These are phyloP conservation scores for Caenorhabditis sp. DNA, from an alignment of 2,888 invertebrate species.

Conservation along the genomic window DNA sequence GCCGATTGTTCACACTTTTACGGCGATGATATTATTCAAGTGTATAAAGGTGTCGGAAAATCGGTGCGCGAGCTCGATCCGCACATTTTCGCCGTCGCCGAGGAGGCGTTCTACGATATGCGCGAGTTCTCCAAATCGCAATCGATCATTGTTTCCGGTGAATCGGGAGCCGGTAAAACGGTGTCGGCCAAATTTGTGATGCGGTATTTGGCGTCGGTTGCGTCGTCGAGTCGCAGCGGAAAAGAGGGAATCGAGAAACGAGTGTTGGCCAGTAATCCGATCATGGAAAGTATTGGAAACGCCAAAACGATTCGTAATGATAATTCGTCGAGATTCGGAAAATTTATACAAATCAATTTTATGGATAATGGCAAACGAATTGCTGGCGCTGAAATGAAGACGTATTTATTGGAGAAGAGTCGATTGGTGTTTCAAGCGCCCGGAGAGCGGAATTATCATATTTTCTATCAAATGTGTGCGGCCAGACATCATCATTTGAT, in stretches of 20 bases:
- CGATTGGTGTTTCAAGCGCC: conserved; percentile 83
- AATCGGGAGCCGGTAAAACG: conserved; percentile 97
- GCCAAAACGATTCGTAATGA: conserved; percentile 95
- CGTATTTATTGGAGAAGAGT: conserved; percentile 94
- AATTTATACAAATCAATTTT: conserved; percentile 74
- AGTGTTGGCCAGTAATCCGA: conserved; percentile 94
- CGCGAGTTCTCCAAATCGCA: conserved; percentile 76
- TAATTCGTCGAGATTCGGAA: conserved; percentile 91
- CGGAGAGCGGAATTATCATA: conserved; percentile 94
- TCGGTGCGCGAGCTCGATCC: conserved; percentile 80
- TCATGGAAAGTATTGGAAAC: conserved; percentile 99
- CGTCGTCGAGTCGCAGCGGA: conserved; percentile 21
- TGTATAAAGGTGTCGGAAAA: conserved; percentile 66
- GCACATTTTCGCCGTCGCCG: conserved; percentile 97
- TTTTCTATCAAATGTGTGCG: conserved; percentile 95
- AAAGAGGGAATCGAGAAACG: conserved; percentile 80
- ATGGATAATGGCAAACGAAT: conserved; percentile 75
- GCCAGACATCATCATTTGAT: conserved; percentile 73
- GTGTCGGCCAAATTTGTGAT: conserved; percentile 98
- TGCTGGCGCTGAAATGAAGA: conserved; percentile 92
- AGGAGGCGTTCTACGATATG: conserved; percentile 77
- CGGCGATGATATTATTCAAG: conserved; percentile 91
- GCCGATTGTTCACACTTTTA: conserved; percentile 79
- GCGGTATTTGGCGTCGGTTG: conserved; percentile 77
- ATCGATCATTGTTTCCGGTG: conserved; percentile 84